phyloP scores from a whole-genome alignment of 2,113 vertebrate genomes.

The Malurus elegans region DNA sequence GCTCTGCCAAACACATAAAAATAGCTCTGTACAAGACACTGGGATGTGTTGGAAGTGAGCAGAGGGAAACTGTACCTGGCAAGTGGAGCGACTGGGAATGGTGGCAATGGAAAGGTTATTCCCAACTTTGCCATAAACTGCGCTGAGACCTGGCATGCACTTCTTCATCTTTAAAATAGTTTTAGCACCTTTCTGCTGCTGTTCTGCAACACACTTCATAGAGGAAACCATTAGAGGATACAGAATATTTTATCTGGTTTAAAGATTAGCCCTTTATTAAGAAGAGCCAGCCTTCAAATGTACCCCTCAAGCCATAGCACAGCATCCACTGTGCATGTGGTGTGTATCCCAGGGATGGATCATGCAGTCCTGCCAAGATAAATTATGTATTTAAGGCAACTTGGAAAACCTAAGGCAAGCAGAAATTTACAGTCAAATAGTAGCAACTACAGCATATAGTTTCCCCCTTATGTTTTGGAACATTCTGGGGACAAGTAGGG shows the following conservation, averaged over 20 bases:
- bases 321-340: accelerated
- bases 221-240: neutral
- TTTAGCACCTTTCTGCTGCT: neutral
- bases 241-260: neutral
- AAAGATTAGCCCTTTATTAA: neutral
- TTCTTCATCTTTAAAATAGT: neutral
- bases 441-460: neutral
- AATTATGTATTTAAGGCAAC: neutral
- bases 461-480: neutral
- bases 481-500: neutral
- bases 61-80: accelerated
- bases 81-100: neutral
- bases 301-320: too few relatives aligned
- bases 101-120: accelerated
- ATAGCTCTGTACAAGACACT: neutral
- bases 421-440: neutral
- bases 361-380: neutral
- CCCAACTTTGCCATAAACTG: neutral
- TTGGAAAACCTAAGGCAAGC: neutral
- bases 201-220: neutral
- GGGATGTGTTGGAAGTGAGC: accelerated
- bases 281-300: neutral
- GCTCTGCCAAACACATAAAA: neutral
- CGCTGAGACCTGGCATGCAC: accelerated
- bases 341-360: neutral